Base-by-base conservation (phyloP, 2,113 vertebrate genomes). In the Pavo muticus region DNA sequence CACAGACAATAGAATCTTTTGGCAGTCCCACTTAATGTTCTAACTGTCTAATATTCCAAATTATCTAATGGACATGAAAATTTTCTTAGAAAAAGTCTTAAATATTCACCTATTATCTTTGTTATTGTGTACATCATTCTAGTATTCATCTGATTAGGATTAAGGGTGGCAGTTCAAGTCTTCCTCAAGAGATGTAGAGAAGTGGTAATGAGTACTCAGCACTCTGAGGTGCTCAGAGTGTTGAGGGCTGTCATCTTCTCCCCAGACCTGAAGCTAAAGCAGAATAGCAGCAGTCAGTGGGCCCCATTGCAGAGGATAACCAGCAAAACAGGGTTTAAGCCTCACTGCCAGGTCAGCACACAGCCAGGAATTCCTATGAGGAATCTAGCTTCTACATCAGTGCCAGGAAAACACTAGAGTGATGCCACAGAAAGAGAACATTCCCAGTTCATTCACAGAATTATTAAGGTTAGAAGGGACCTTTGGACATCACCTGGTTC, bases 121-220 rank as follows among this genome's bases (percentile, higher is more conserved):
- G 4, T 83, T 79, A 39, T 3, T 3, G 0, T 71, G 47, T 63
- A 69, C 59, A 23, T 29, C 0, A 0, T 76, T 64, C 20, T 24
- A 69, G 15, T 80, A 50, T 40, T 80, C 30, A 29, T 50, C 13
- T 77, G 19, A 24, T 16, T 42, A 16, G 47, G 21, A 24, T 32
- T 25, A 32, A 47, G 70, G 65, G 42, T 29, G n/a, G 44, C 76
- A 93, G 21, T 23, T 84, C 25, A 60, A 65, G 24, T 29, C 29
- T 40, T 87, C 14, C 24, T 40, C 24, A 37, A 10, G 65, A 14
- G 40, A 6, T 70, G 4, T 35, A 5, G 47, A 50, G 39, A 48
- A 39, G 29, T 70, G 32, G 7, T 45, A 61, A 14, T 2, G 6
- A 45, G 10, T 82, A 27, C 59, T 74, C 30, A 63, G 13, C 63